phyloP scores from a whole-genome alignment of 1,140 invertebrate genomes.

The Phymastichus coffea region DNA sequence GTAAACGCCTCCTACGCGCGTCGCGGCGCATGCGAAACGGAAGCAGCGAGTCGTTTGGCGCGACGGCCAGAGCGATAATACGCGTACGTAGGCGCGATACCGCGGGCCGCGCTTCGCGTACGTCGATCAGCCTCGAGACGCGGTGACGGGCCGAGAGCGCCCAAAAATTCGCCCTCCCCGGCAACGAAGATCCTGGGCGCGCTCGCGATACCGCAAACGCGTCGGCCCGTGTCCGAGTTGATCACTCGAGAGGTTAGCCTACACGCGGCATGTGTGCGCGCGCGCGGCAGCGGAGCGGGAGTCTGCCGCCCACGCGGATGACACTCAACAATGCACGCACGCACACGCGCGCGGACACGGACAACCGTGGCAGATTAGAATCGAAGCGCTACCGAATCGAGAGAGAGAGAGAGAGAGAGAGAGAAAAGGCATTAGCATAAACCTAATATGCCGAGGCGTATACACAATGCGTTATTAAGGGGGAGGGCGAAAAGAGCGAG shows the following conservation, averaged over 20 bases:
- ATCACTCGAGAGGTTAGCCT: constrained; percentile 10
- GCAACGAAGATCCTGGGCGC: neutral
- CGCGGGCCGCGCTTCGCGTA: neutral
- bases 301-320: constrained; percentile 10
- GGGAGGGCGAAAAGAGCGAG: constrained; percentile 8
- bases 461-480: constrained; percentile 47
- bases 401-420: constrained; percentile 11
- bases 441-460: constrained; percentile 44
- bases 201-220: neutral
- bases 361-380: too few relatives aligned
- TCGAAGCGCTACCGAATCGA: constrained; percentile 23
- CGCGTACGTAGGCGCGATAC: neutral
- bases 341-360: too few relatives aligned
- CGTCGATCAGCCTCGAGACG: neutral
- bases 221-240: constrained; percentile 7
- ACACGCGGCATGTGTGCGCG: too few relatives aligned
- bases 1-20: constrained; percentile 12
- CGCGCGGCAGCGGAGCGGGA: too few relatives aligned
- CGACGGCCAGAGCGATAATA: too few relatives aligned
- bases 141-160: neutral
- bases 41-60: neutral
- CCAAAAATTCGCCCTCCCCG: neutral
- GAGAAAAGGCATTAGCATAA: constrained; percentile 45
- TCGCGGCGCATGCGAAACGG: neutral
- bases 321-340: constrained; percentile 13